These are phyloP conservation scores for Eulemur coronatus DNA, from an alignment of 2,797 vertebrate species.

Conservation along the genomic window DNA sequence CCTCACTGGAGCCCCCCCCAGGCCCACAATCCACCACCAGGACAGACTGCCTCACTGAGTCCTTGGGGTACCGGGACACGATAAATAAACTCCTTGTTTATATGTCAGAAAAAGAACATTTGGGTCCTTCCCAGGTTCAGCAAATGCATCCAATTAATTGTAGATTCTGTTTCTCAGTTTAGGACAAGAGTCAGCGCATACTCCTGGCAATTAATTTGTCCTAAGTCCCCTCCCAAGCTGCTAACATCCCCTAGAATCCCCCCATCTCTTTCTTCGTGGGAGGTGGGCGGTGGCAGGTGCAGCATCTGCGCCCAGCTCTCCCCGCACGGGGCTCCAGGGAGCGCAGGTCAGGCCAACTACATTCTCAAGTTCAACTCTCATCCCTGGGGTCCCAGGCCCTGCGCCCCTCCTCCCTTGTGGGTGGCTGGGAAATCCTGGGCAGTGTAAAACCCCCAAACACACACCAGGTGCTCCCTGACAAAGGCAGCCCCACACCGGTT, in stretches of 20 bases:
- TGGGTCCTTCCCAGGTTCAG: not conserved
- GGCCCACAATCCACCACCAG: not conserved
- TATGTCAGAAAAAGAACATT: conserved; percentile 32
- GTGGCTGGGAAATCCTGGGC: fast-evolving
- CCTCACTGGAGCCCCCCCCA: not conserved
- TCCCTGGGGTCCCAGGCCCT: not conserved
- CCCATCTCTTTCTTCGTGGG: not conserved
- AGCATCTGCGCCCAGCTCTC: not conserved
- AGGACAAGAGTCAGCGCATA: not conserved
- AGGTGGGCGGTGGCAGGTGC: not conserved
- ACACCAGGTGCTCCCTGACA: not conserved
- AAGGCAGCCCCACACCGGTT: not conserved
- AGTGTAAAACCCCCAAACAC: not conserved
- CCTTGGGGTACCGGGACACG: not conserved
- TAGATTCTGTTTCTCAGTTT: not conserved
- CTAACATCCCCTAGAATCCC: no score
- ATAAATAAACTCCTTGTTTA: not conserved
- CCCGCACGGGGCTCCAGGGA: not conserved
- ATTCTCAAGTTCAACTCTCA: not conserved
- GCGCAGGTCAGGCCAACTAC: not conserved
- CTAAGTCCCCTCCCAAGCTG: not conserved
- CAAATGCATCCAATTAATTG: conserved; percentile 34
- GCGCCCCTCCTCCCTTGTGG: fast-evolving
- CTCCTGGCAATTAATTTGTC: not conserved
- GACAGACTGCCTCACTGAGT: not conserved